Percentiles rank a stretch among this genome's conserved stretches.
Conservation (phyloP, 2,797 vertebrate genomes). For the Clarias platycephalus region DNA sequence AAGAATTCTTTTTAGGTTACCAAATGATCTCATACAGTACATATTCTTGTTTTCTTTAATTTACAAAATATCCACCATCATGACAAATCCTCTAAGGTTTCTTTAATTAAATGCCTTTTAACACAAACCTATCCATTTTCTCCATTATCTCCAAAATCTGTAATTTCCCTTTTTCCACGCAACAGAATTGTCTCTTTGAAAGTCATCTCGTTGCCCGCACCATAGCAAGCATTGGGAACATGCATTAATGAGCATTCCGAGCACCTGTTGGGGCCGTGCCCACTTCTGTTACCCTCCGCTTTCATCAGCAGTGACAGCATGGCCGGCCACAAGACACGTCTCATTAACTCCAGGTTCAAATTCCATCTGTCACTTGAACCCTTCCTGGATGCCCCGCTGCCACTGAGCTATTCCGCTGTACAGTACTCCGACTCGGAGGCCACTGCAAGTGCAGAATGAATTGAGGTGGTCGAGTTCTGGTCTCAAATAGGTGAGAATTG, state of each 20-base stretch:
- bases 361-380: slow-evolving; percentile 38
- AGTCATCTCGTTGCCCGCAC: slow-evolving; percentile 24
- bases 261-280: slow-evolving; percentile 45
- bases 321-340: slow-evolving; percentile 24
- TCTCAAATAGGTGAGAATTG: background rate
- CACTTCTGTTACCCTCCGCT: slow-evolving; percentile 19
- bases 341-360: slow-evolving; percentile 49
- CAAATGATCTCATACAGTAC: background rate
- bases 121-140: background rate
- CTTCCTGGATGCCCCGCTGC: slow-evolving; percentile 7
- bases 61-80: background rate
- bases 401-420: background rate
- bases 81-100: background rate
- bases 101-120: background rate
- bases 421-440: too few species aligned
- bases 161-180: background rate
- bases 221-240: slow-evolving; percentile 17
- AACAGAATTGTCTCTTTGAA: slow-evolving; percentile 24
- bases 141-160: background rate
- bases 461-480: background rate
- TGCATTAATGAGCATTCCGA: slow-evolving; percentile 36
- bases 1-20: background rate
- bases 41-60: background rate
- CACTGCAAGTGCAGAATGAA: background rate
- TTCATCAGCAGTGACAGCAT: slow-evolving; percentile 45